Evolutionary conservation across 30 jellyfish, hydroid and myxozoan genomes (phyloP).

Genomic region (Aurelia coerulea): DNA sequence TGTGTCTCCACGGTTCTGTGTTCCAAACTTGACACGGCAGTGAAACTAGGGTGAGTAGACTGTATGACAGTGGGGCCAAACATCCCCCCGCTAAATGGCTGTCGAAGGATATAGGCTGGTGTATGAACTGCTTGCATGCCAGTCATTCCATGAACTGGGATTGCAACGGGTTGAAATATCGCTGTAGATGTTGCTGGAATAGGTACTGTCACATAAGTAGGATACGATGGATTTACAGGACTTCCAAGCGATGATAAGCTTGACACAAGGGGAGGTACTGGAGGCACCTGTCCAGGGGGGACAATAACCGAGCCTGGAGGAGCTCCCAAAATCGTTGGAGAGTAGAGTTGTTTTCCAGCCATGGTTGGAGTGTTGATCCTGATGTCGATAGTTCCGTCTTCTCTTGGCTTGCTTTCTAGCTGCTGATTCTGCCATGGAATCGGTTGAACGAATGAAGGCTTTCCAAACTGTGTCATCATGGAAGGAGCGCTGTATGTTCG

Average conservation of each 20-base stretch:
- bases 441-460: slow-evolving; percentile 81
- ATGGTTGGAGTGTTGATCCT: slow-evolving; percentile 70
- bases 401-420: slow-evolving; percentile 63
- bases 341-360: slow-evolving; percentile 45
- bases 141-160: slow-evolving; percentile 84
- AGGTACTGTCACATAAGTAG: slow-evolving; percentile 97
- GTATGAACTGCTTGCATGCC: slow-evolving; percentile 96
- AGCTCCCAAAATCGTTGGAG: slow-evolving; percentile 51
- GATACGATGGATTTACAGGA: slow-evolving; percentile 76
- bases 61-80: slow-evolving; percentile 72
- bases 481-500: slow-evolving; percentile 93
- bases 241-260: slow-evolving; percentile 49
- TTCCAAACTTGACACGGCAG: slow-evolving; percentile 65
- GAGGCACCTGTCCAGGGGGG: slow-evolving; percentile 90
- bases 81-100: slow-evolving; percentile 94
- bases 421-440: slow-evolving; percentile 76
- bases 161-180: slow-evolving; percentile 97
- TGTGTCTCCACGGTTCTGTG: slow-evolving; percentile 91
- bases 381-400: slow-evolving; percentile 80
- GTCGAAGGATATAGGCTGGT: slow-evolving; percentile 93
- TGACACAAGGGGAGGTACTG: slow-evolving; percentile 73
- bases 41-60: slow-evolving; percentile 42
- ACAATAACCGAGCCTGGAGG: slow-evolving; percentile 87
- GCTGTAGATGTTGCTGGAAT: slow-evolving; percentile 98
- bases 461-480: slow-evolving; percentile 81